These are phyloP conservation scores for Acromyrmex echinatior DNA, from an alignment of 1,140 invertebrate species.

Conservation along the genomic window DNA sequence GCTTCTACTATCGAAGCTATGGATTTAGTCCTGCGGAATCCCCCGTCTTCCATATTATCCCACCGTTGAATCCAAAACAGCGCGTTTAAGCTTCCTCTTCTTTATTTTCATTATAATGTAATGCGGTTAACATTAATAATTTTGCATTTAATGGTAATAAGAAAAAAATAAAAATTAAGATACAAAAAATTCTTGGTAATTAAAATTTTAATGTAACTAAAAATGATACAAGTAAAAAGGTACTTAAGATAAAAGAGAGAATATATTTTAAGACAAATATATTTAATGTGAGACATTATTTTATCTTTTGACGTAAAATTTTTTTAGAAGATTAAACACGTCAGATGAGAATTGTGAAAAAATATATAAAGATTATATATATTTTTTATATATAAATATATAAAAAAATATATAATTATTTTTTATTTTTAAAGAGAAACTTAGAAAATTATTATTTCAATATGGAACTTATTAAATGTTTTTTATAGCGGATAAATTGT, in stretches of 20 bases:
- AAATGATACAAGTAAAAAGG: background rate
- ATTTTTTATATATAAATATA: no score
- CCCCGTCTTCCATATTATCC: conserved; percentile 20
- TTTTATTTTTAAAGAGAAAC: background rate
- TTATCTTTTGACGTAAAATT: background rate
- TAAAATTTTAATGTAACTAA: conserved; percentile 3
- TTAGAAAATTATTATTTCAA: background rate
- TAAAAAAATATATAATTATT: background rate
- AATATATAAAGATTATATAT: background rate
- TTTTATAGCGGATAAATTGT: background rate
- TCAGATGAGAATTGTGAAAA: background rate
- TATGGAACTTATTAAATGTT: background rate
- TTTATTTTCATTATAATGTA: conserved; percentile 28
- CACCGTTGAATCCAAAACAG: conserved; percentile 17
- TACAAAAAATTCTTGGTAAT: conserved; percentile 4
- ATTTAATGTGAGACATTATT: background rate
- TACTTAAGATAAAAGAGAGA: background rate
- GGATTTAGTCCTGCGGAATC: conserved; percentile 46
- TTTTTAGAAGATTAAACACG: background rate
- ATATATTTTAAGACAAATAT: background rate
- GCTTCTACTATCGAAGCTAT: conserved; percentile 45
- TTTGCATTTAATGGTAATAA: conserved; percentile 10
- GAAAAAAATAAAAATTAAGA: background rate
- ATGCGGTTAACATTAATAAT: conserved; percentile 37
- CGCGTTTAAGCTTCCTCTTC: background rate